Base-by-base conservation (phyloP, 2,113 vertebrate species). In the Oreochromis niloticus region DNA sequence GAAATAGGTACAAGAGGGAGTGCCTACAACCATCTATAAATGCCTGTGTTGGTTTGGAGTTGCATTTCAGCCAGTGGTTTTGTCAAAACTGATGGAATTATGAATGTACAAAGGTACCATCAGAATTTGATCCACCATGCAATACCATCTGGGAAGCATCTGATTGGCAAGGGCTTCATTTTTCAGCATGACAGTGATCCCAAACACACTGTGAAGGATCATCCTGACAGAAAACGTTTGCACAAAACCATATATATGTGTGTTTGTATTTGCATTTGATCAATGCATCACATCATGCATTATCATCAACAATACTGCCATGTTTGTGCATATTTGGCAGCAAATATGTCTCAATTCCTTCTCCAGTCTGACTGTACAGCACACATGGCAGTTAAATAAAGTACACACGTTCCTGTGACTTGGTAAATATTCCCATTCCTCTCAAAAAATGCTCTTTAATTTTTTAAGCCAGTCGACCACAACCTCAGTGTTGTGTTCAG, bases 391-490 rank as follows among this genome's bases (percentile, higher is more conserved):
- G 52, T 46, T 81, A 22, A 22, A 75, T 24, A 30, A 8, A 17
- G 11, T 46, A 78, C 41, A 83, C 14, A 24, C 8, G 27, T 66
- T 27, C 36, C 11, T 56, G 12, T 56, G 34, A 61, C n/a, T 83
- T 24, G 17, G 82, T 75, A 73, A 10, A 9, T 57, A 73, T 27
- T 22, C 9, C 66, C 43, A 68, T 83, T 52, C 7, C 48, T 71
- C 56, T 22, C 27, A 87, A 83, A 87, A 16, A 84, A 80, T 78
- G 46, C 82, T 43, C 81, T 90, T 89, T 87, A 75, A 88, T 84
- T 87, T 90, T 88, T 89, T 86, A 56, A 90, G 82, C 90, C 80
- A 91, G 50, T 88, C 88, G 50, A 79, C 52, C 73, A 63, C 56
- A 85, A 81, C 85, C 85, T 82, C 84, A 89, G 46, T 82, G 82